These are phyloP conservation scores for Xiphydria camelus DNA, from an alignment of 2,888 invertebrate species.

Conservation along the genomic window DNA sequence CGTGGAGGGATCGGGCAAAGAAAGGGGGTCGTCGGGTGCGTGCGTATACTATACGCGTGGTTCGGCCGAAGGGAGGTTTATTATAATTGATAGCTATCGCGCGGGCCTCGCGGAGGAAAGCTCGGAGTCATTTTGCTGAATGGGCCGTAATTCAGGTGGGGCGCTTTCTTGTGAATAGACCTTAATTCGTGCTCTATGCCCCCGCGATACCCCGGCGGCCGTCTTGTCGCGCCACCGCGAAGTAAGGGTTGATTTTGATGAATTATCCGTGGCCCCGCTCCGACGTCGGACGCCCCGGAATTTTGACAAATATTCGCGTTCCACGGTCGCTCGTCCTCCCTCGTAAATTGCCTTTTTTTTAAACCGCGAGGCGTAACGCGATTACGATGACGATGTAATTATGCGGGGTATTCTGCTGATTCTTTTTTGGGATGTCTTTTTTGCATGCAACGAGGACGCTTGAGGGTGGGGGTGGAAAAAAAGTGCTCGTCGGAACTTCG, in stretches of 20 bases:
- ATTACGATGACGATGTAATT: too few species aligned
- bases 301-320: conserved; percentile 30
- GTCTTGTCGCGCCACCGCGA: background rate
- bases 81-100: conserved; percentile 44
- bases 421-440: too few species aligned
- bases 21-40: background rate
- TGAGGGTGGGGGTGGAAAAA: too few species aligned
- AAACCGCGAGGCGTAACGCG: too few species aligned
- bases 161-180: conserved; percentile 47
- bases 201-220: conserved; percentile 17
- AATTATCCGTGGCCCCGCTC: too few species aligned
- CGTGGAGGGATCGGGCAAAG: background rate
- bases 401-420: too few species aligned
- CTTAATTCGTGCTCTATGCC: conserved; percentile 37
- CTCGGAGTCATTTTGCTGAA: conserved; percentile 43
- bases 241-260: conserved; percentile 43
- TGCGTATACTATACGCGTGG: too few species aligned
- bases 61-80: conserved; percentile 25
- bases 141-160: conserved; percentile 51
- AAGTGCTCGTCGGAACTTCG: too few species aligned
- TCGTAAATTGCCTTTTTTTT: too few species aligned
- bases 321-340: too few species aligned
- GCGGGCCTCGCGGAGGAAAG: conserved; percentile 22
- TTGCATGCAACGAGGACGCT: too few species aligned
- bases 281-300: too few species aligned